These are phyloP conservation scores for Cosmia trapezina DNA, from an alignment of 2,888 invertebrate genomes.

Conservation along the genomic window DNA sequence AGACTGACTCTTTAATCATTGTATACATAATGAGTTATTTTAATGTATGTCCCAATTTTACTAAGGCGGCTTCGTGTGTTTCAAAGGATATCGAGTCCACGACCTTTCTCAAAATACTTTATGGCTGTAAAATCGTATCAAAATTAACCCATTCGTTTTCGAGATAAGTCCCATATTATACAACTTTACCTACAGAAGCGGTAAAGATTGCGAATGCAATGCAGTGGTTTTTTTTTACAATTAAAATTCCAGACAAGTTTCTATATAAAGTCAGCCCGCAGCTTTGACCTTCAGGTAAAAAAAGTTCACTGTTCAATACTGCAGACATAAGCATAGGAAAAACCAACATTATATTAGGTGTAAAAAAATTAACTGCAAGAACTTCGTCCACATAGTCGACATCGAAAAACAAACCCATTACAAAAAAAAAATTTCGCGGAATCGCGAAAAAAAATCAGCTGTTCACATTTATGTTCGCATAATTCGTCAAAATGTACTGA, in stretches of 20 bases:
- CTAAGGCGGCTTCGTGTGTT: background rate
- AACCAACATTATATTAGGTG: background rate
- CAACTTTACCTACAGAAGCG: slow-evolving; percentile 9
- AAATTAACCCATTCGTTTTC: slow-evolving; percentile 9
- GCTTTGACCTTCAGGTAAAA: slow-evolving; percentile 26
- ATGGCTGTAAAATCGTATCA: background rate
- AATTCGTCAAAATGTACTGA: too few species aligned
- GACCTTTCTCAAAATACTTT: background rate
- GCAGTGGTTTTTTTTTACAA: background rate
- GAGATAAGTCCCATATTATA: slow-evolving; percentile 17
- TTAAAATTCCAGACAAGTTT: slow-evolving; percentile 37
- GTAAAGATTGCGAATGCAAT: background rate
- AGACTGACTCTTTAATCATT: slow-evolving; percentile 24
- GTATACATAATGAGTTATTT: background rate
- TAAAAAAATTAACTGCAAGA: too few species aligned
- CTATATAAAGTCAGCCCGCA: slow-evolving; percentile 2
- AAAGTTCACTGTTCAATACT: slow-evolving; percentile 6
- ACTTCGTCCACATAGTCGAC: too few species aligned
- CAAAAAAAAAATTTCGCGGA: too few species aligned
- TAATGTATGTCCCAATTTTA: slow-evolving; percentile 1
- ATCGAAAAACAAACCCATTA: too few species aligned
- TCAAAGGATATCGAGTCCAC: slow-evolving; percentile 26
- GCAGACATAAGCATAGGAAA: background rate
- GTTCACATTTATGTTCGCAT: too few species aligned
- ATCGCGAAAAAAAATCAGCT: too few species aligned